phyloP scores from a whole-genome alignment of 1,140 invertebrate genomes.

The Aphidius ervi region DNA sequence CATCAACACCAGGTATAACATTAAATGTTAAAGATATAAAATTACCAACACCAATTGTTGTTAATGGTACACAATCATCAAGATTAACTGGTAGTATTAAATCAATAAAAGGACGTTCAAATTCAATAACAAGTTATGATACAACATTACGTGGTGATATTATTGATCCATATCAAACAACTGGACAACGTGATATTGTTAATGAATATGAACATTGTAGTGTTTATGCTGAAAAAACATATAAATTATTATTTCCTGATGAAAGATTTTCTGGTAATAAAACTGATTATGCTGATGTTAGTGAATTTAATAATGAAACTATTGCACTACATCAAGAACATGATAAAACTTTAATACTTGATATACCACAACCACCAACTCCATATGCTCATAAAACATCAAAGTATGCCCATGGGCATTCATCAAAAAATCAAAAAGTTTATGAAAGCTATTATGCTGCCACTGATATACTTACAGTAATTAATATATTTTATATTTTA shows the following conservation, averaged over 20 bases:
- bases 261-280: constrained; percentile 37
- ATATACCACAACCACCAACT: constrained; percentile 24
- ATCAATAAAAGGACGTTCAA: constrained; percentile 42
- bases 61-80: constrained; percentile 55
- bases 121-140: constrained; percentile 21
- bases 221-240: constrained; percentile 40
- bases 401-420: constrained; percentile 30
- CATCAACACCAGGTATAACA: constrained; percentile 52
- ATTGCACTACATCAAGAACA: constrained; percentile 22
- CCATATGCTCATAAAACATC: constrained; percentile 36
- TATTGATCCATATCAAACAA: background rate
- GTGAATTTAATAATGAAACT: constrained; percentile 38
- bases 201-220: constrained; percentile 40
- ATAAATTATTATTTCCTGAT: constrained; percentile 41
- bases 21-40: constrained; percentile 67
- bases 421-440: constrained; percentile 41
- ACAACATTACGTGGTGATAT: constrained; percentile 11
- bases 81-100: constrained; percentile 13
- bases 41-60: constrained; percentile 58
- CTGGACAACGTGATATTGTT: constrained; percentile 24
- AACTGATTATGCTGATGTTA: constrained; percentile 35
- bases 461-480: constrained; percentile 68
- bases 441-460: constrained; percentile 67
- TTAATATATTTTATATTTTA: constrained; percentile 24
- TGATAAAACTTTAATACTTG: constrained; percentile 32